Base-by-base conservation (phyloP, 2,888 invertebrate species). In the Antheraea assamensis region DNA sequence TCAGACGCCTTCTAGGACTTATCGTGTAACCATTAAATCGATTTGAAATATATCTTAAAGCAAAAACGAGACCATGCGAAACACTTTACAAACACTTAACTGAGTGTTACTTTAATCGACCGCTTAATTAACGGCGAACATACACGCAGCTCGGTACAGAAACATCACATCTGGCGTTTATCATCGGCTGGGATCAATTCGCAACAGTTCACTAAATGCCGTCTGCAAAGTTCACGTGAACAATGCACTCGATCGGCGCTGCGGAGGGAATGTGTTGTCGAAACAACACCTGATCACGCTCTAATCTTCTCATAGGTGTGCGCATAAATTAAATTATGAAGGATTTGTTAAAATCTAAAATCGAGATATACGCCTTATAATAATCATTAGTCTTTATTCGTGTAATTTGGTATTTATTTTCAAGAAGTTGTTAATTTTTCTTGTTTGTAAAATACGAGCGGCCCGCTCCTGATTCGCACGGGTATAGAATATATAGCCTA, bases 141-240 rank as follows among this genome's bases (percentile, higher is more conserved):
- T 49, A 30, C n/a, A 35, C 68, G 35, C 68, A 31, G 35, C 68
- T 68, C 55, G 30, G 42, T 42, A 55, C 70, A 70, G 70, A 73
- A 70, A 73, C 73, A 73, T 73, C 73, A 70, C 73, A 73, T 73
- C 70, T 58, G 73, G 70, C 42, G 80, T 84, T 87, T 90, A 90
- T 92, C 91, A 83, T 80, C 80, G 80, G 80, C 82, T 84, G 82
- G 79, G 87, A 91, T 90, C 89, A 83, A 82, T 84, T 83, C 80
- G 88, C 89, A 90, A 90, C 85, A 90, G 88, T 88, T 88, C 87
- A 83, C 85, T 87, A 93, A 93, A 93, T 93, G 92, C 88, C 93
- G 92, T 80, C 80, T 81, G 80, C 81, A 92, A 93, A 93, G 93
- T 93, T 93, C 93, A 93, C 79, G 80, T 78, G 87, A 92, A 92